Percentiles rank a stretch among this genome's conserved stretches.
Evolutionary conservation across 1,140 invertebrate genomes (phyloP).

Genomic region (Pemphigus obesinymphae): DNA sequence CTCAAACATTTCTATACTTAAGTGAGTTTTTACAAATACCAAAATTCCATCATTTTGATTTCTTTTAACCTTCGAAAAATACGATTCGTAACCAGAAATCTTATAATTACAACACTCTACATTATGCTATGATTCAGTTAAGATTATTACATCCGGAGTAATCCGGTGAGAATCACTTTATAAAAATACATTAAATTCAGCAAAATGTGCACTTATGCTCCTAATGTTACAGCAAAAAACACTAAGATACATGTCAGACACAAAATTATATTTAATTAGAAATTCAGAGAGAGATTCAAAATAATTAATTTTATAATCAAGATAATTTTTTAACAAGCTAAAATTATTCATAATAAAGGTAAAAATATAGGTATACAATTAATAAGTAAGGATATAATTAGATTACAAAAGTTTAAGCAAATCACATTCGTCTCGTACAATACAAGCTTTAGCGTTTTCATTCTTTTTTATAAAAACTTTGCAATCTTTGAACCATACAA

Average conservation of each 20-base stretch:
- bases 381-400: neutral
- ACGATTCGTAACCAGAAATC: too few species aligned
- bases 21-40: too few species aligned
- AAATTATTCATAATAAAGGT: too few species aligned
- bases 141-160: neutral
- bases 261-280: neutral
- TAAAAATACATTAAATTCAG: neutral
- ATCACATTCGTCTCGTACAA: too few species aligned
- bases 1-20: neutral
- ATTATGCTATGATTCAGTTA: neutral
- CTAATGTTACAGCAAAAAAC: neutral
- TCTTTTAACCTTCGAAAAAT: too few species aligned
- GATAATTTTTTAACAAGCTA: too few species aligned
- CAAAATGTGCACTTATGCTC: neutral
- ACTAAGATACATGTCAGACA: neutral
- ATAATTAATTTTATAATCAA: too few species aligned
- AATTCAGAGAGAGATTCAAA: too few species aligned
- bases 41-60: too few species aligned
- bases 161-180: neutral
- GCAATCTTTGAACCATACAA: neutral
- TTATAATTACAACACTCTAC: too few species aligned
- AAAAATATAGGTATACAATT: neutral
- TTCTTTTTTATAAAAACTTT: conserved; percentile 4
- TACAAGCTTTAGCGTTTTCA: too few species aligned
- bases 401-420: neutral